Evolutionary conservation across 1,140 invertebrate species (phyloP).

Genomic region (Eulimnadia texana): DNA sequence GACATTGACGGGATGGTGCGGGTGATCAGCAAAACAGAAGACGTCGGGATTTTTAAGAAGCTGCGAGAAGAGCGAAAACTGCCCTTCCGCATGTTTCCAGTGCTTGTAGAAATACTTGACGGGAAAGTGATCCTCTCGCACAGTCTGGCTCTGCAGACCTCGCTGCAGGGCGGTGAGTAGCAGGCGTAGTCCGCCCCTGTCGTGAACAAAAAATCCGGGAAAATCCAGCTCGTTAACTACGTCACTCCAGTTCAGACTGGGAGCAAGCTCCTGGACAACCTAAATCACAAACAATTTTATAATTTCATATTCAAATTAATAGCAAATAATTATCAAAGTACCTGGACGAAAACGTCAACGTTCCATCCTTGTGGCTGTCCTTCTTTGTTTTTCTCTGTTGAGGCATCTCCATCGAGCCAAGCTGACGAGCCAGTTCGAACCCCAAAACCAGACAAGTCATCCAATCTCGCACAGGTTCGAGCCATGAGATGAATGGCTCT

Average conservation of each 20-base stretch:
- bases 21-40: constrained; percentile 85
- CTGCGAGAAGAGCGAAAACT: constrained; percentile 72
- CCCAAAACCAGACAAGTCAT: constrained; percentile 38
- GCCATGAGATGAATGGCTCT: constrained; percentile 75
- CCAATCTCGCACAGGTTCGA: constrained; percentile 55
- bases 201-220: constrained; percentile 71
- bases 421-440: constrained; percentile 38
- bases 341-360: constrained; percentile 76
- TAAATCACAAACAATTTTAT: constrained; percentile 23
- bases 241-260: constrained; percentile 79
- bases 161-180: constrained; percentile 62
- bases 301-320: constrained; percentile 4
- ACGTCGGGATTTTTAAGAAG: constrained; percentile 74
- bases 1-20: constrained; percentile 64
- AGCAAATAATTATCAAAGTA: constrained; percentile 48
- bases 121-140: constrained; percentile 60
- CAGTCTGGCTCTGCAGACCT: constrained; percentile 54
- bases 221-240: constrained; percentile 82
- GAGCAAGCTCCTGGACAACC: constrained; percentile 27
- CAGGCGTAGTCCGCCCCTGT: constrained; percentile 64
- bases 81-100: constrained; percentile 86
- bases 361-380: constrained; percentile 62
- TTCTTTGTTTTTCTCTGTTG: constrained; percentile 18
- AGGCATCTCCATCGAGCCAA: constrained; percentile 25
- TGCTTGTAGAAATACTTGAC: constrained; percentile 73